Evolutionary conservation across 1,140 invertebrate genomes (phyloP).

Genomic region (Lepidurus couesii): DNA sequence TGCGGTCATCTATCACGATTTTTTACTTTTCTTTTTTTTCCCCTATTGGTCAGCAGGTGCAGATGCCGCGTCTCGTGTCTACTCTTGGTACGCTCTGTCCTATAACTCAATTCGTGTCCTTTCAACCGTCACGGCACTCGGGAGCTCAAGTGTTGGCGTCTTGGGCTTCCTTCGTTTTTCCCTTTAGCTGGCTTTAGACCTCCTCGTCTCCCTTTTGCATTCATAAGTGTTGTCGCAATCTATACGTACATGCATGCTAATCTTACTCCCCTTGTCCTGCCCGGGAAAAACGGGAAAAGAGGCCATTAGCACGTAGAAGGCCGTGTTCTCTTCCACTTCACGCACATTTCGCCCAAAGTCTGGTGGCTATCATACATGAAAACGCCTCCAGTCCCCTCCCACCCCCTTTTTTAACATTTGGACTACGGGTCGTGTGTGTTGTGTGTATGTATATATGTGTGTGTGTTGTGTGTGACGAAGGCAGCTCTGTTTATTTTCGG

Average conservation of each 20-base stretch:
- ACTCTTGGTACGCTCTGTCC: background rate
- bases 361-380: background rate
- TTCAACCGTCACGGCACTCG: conserved; percentile 3
- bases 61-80: conserved; percentile 1
- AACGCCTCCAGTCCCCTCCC: background rate
- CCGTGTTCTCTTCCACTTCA: conserved; percentile 17
- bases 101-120: conserved; percentile 19
- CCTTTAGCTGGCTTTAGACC: background rate
- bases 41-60: conserved; percentile 1
- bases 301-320: conserved; percentile 20
- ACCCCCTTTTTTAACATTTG: background rate
- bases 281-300: background rate
- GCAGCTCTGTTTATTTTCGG: conserved; percentile 19
- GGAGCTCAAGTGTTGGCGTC: conserved; percentile 8
- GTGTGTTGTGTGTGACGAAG: background rate
- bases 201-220: background rate
- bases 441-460: conserved; percentile 13
- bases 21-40: background rate
- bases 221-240: conserved; percentile 9
- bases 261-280: conserved; percentile 5
- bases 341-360: background rate
- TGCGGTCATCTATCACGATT: background rate
- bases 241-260: background rate
- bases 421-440: background rate
- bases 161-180: background rate